Evolutionary conservation across 2,113 vertebrate genomes (phyloP), one percentile per base, ranked within the genome.

Genomic region (Egretta garzetta): DNA sequence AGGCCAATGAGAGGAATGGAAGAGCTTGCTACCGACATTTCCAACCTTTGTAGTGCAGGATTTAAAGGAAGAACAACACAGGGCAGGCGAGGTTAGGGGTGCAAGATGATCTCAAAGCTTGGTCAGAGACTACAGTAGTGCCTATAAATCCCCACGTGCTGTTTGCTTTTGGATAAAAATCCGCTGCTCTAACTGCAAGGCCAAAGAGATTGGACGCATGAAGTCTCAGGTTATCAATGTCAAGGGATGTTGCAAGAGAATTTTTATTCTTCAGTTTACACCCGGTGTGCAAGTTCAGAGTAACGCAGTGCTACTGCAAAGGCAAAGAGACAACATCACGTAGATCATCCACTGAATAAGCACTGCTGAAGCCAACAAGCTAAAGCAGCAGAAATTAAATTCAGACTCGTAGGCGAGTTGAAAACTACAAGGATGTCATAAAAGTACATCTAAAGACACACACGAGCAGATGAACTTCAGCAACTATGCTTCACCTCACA

Each of bases 341-440:
- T 0, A 67, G 26, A 43, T 19, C 27, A 74, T 28, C 17, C 12
- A 23, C 10, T 19, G 41, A 80, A 52, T 10, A 50, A 27, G 4
- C 37, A 14, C 58, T 4, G 17, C 19, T 1, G 0, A 70, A 79
- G 39, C 27, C 37, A 49, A 24, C 15, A 39, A 32, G 47, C 2
- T 47, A 37, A 90, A 71, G 49, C 37, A 77, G 21, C 13, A 86
- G 47, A 82, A 92, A 75, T 30, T 74, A 37, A 71, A 8, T 33
- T 43, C 24, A 30, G 41, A 68, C 62, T 41, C 4, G 1, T 3
- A 26, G 21, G 6, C 13, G 41, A 92, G 18, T 4, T 70, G 83
- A 80, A 86, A 94, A 47, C 20, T 6, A 33, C 1, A 3, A 67
- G 62, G 30, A 60, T 15, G 52, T 72, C 35, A 83, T 28, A 58